Percentiles rank a stretch among this genome's conserved stretches.
These are phyloP conservation scores for human DNA, from an alignment of 2,113 vertebrate genomes.

Conservation along the genomic window GRCh38 chr3:19195501-19196000, in stretches of 20 bases:
- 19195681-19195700: not conserved
- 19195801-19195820: too few species aligned
- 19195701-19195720: not conserved
- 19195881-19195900: not conserved
- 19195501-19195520: not conserved
- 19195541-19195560: not conserved
- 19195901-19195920: not conserved
- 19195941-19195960: not conserved
- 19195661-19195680: not conserved
- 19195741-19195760: not conserved
- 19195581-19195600: not conserved
- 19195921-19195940: not conserved
- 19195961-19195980: not conserved
- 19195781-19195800: not conserved
- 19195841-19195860: not conserved
- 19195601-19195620: too few species aligned
- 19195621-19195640: not conserved
- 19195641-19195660: not conserved
- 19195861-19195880: not conserved
- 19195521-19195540: not conserved
- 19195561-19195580: not conserved
- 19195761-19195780: not conserved
- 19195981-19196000: not conserved
- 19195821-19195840: not conserved
- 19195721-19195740: not conserved